Base-by-base conservation (phyloP, 2,888 invertebrate species). In the Epirrita christyi region DNA sequence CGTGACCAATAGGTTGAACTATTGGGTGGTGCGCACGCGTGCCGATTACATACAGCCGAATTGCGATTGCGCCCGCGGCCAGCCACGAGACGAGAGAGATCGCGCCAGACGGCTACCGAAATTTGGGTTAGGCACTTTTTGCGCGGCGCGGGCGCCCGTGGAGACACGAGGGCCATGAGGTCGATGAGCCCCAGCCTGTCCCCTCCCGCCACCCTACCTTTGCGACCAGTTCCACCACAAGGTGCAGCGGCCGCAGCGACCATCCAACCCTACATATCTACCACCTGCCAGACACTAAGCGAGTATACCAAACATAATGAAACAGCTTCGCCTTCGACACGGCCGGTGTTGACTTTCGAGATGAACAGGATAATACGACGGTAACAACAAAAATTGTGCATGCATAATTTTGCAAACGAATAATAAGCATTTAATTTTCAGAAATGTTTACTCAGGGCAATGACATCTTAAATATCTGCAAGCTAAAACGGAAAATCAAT, bases 241-340 rank as follows among this genome's bases (percentile, higher is more conserved):
- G 87, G 88, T 89, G 88, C 86, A 88, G 83, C 85, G 88, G 73
- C 85, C 86, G 81, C 83, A 67, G 77, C 79, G 78, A 77, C 78
- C 81, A 80, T 82, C 86, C 86, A 82, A 81, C 88, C 87, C 87
- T 84, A 88, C 84, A 88, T 88, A 89, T 76, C 81, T 89, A 89
- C 87, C 88, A 89, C 89, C 90, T 89, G 90, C 83, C 89, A 88
- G 88, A 87, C 88, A 81, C 84, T 86, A 82, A 78, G 87, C 77
- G 72, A 75, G 77, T 87, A 88, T 86, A 82, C 43, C 21, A 47
- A 51, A 59, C 72, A 74, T 72, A 68, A 76, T 74, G 74, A 60
- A 73, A 75, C 78, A 68, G 69, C 70, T 72, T 70, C 68, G 63
- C 57, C 61, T 63, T 62, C 64, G 64, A 63, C 66, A 70, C 70